Conservation (phyloP, 2,888 invertebrate species). For the Hirtodrosophila trivittata region DNA sequence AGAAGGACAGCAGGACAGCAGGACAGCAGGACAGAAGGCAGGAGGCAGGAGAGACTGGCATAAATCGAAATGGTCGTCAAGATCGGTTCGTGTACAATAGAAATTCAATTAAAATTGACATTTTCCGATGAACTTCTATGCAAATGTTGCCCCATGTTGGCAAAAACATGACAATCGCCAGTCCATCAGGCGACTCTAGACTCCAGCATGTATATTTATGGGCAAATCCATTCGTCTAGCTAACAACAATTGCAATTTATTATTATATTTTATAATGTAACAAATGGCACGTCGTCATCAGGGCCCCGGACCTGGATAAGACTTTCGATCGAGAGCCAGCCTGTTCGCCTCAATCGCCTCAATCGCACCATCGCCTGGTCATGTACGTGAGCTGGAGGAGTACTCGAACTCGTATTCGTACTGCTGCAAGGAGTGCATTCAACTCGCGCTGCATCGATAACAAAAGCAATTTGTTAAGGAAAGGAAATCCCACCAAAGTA, state of each 20-base stretch:
- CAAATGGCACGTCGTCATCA: constrained; percentile 60
- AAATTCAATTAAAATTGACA: constrained; percentile 80
- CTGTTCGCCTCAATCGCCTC: too few relatives aligned
- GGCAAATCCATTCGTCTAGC: constrained; percentile 34
- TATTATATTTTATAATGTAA: constrained; percentile 72
- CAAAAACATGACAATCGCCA: constrained; percentile 29
- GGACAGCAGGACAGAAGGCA: constrained; percentile 1
- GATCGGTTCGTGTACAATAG: constrained; percentile 56
- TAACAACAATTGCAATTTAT: constrained; percentile 68
- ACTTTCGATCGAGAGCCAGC: constrained; percentile 13
- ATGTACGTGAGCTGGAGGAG: constrained; percentile 53
- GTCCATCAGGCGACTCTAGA: constrained; percentile 59
- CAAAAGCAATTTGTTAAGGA: constrained; percentile 76
- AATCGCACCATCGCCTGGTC: constrained; percentile 7
- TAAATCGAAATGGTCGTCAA: constrained; percentile 62
- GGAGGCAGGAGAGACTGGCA: constrained; percentile 32
- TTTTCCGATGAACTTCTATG: constrained; percentile 67
- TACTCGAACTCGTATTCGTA: constrained; percentile 11
- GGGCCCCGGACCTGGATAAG: constrained; percentile 27
- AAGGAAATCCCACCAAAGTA: constrained; percentile 78
- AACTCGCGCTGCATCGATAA: constrained; percentile 70
- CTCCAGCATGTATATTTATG: constrained; percentile 62
- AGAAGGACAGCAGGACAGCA: constrained; percentile 10
- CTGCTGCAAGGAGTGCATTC: constrained; percentile 56
- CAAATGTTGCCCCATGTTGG: constrained; percentile 30